A percentile compares a stretch with the other conserved stretches of the same genome.
These are phyloP conservation scores for Eulemur coronatus DNA, from an alignment of 2,797 vertebrate genomes.

Conservation along the genomic window DNA sequence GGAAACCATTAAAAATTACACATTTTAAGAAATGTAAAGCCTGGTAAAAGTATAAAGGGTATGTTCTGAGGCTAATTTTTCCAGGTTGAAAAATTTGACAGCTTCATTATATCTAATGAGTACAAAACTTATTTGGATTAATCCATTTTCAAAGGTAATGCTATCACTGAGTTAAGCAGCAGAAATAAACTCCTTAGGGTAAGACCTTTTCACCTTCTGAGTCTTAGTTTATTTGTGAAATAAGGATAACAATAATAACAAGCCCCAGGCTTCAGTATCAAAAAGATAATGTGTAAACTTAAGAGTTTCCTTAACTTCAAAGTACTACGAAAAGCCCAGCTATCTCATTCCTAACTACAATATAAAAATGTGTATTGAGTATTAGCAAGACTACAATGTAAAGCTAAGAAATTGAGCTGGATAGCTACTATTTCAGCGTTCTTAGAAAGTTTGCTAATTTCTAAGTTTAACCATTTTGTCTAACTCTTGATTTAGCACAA, in stretches of 20 bases:
- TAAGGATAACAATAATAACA: neutral
- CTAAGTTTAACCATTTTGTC: neutral
- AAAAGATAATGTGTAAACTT: neutral
- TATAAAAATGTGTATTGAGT: neutral
- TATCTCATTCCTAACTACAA: slow-evolving; percentile 9
- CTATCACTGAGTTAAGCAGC: neutral
- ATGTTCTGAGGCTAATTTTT: neutral
- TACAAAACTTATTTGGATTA: neutral
- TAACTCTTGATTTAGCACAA: neutral
- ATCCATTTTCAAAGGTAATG: slow-evolving; percentile 32
- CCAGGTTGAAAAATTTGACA: slow-evolving; percentile 8
- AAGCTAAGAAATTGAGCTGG: neutral
- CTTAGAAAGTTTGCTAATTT: neutral
- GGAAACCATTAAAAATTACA: slow-evolving; percentile 36
- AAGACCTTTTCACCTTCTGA: neutral
- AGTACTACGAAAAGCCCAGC: neutral
- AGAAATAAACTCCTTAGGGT: slow-evolving; percentile 2
- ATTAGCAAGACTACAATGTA: neutral
- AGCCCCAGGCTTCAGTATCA: neutral
- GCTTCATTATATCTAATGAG: neutral
- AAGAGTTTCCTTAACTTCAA: neutral
- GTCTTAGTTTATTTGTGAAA: slow-evolving; percentile 22
- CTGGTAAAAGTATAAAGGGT: neutral
- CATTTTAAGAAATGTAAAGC: slow-evolving; percentile 25
- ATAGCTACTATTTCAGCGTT: neutral